Evolutionary conservation across 2,113 vertebrate genomes (phyloP).

Genomic region (Poeciliopsis prolifica): DNA sequence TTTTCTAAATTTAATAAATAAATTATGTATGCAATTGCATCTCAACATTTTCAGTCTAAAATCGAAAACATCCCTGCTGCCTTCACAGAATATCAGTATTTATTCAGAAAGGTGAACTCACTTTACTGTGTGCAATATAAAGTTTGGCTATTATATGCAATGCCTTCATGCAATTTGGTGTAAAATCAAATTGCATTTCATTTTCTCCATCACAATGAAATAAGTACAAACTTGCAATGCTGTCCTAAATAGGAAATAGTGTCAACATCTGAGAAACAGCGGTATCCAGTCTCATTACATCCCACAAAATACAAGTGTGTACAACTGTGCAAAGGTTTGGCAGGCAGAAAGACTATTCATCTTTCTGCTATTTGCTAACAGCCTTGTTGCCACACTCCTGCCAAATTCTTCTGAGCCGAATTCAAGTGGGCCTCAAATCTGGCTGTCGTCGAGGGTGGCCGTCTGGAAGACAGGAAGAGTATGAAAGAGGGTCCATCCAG

Average conservation of each 20-base stretch:
- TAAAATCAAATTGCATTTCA: background rate
- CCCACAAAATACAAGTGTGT: conserved; percentile 48
- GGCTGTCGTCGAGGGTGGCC: conserved; percentile 48
- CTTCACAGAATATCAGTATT: background rate
- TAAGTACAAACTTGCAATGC: conserved; percentile 25
- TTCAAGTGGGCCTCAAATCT: conserved; percentile 50
- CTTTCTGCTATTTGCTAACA: conserved; percentile 45
- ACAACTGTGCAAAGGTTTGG: conserved; percentile 58
- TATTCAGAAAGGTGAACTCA: too few species aligned
- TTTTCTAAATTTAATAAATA: background rate
- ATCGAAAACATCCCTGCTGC: too few species aligned
- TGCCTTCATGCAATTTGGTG: background rate
- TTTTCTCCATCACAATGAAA: conserved; percentile 1
- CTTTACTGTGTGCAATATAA: too few species aligned
- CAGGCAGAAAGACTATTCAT: conserved; percentile 57
- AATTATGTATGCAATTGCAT: background rate
- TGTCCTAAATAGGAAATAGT: conserved; percentile 13
- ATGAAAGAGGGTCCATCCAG: conserved; percentile 31
- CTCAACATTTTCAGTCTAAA: background rate
- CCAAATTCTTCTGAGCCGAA: conserved; percentile 50
- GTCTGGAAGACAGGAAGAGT: conserved; percentile 43
- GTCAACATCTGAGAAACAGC: conserved; percentile 31
- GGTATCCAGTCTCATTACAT: conserved; percentile 40
- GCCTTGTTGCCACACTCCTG: conserved; percentile 45
- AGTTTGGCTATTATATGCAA: background rate